Evolutionary conservation across 2,113 vertebrate species (phyloP).

Genomic region (Xenus cinereus): DNA sequence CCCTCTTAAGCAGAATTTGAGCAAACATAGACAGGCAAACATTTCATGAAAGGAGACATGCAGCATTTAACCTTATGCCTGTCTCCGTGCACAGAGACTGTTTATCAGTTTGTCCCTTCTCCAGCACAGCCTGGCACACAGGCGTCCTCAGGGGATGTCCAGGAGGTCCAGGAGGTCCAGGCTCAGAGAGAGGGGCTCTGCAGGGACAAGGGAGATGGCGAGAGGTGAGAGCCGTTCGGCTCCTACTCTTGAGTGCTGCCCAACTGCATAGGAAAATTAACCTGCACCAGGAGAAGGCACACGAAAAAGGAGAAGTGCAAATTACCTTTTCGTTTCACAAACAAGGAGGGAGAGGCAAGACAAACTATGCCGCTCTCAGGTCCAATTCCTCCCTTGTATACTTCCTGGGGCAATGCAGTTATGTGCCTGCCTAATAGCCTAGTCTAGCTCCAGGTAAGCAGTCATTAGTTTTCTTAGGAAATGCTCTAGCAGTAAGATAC

Average conservation of each 20-base stretch:
- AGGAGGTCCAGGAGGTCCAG: neutral
- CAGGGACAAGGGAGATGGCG: too few relatives aligned
- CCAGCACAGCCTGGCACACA: neutral
- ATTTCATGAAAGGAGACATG: neutral
- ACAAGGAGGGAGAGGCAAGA: neutral
- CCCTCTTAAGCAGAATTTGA: neutral
- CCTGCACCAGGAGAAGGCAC: neutral
- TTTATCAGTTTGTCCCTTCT: neutral
- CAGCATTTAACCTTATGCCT: neutral
- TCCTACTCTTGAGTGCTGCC: neutral
- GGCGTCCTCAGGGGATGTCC: neutral
- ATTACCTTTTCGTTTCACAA: neutral
- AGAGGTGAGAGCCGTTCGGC: neutral
- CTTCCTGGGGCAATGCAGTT: neutral
- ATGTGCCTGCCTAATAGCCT: neutral
- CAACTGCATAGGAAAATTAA: neutral
- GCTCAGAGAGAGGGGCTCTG: neutral
- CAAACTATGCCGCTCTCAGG: neutral
- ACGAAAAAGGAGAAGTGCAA: neutral
- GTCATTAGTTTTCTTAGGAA: conserved; percentile 49
- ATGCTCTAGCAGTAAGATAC: neutral
- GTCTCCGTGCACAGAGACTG: rapidly evolving
- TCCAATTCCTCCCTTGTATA: neutral
- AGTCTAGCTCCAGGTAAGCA: neutral
- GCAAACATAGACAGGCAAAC: neutral